A percentile compares a stretch with the other conserved stretches of the same genome.
These are phyloP conservation scores for Brenthis daphne DNA, from an alignment of 2,888 invertebrate genomes.

Conservation along the genomic window DNA sequence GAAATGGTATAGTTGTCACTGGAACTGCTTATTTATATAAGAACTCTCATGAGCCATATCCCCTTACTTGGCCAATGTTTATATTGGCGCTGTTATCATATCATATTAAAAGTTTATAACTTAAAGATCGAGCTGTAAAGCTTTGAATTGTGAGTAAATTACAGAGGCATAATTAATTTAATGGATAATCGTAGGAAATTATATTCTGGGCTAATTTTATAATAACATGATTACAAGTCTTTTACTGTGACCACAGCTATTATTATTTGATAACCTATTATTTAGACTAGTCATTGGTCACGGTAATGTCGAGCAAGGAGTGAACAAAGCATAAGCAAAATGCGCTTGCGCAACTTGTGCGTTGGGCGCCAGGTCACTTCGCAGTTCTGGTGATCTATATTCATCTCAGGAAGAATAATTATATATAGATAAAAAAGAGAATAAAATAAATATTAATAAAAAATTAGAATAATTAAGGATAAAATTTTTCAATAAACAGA, in stretches of 20 bases:
- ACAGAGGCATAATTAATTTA: constrained; percentile 6
- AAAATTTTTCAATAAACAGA: no score
- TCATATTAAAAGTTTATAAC: no score
- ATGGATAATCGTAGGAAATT: constrained; percentile 14
- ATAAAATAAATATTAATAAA: background rate
- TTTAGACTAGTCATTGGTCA: constrained; percentile 42
- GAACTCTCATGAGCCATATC: no score
- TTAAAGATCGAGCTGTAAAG: no score
- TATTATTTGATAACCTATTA: constrained; percentile 34
- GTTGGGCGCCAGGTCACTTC: constrained; percentile 30
- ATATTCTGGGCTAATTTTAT: constrained; percentile 17
- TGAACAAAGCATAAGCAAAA: constrained; percentile 50
- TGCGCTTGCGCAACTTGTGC: constrained; percentile 56
- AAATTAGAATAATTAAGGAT: no score
- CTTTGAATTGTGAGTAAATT: background rate
- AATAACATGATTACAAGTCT: constrained; percentile 13
- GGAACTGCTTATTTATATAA: background rate
- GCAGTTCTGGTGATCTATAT: constrained; percentile 5
- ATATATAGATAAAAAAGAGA: background rate
- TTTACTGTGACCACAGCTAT: constrained; percentile 11
- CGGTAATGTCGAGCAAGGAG: constrained; percentile 57
- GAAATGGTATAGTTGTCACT: background rate
- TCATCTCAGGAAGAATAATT: background rate
- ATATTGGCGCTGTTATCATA: no score
- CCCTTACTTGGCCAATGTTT: no score